Evolutionary conservation across 2,113 vertebrate species (phyloP), one percentile per base, ranked within the genome.

Genomic region (Climacteris rufus): DNA sequence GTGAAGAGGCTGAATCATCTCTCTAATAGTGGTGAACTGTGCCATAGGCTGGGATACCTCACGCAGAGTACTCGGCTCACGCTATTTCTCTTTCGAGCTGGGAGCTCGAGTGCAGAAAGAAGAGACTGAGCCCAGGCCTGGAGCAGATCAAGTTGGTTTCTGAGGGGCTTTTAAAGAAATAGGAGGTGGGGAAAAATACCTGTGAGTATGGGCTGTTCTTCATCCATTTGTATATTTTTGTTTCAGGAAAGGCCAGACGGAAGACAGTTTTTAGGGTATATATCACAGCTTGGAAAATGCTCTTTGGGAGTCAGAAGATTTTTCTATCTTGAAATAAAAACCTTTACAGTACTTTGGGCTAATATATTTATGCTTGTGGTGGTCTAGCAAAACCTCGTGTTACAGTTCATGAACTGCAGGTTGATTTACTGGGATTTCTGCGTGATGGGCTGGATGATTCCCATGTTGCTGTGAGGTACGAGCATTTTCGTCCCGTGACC

Each of bases 1-100:
- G 69, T 56, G 60, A 88, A 81, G 87, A 92, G 52, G 68, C 64
- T 95, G 89, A 94, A 92, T 97, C 91, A 91, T 87, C 40, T 90
- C 7, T 89, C 25, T 68, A 11, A 27, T 80, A 85, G 82, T 61
- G 89, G 54, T 35, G 75, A 93, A 30, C 59, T n/a, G 19, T 76
- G 56, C 47, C 54, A 1, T 39, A 37, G 80, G n/a, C 56, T 90
- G 68, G 42, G 35, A 27, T 39, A 24, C 16, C 33, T 69, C 31
- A 24, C 0, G 5, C 2, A 33, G 75, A 79, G 42, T 86, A 44
- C 52, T 66, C 14, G 0, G 24, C 44, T 89, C 30, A 37, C 0
- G 0, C 37, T 88, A 20, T 84, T 90, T 77, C 66, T 91, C 47
- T 64, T 54, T 37, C 89, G 64, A 78, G 25, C 40, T 75, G 30